phyloP scores from a whole-genome alignment of 1,140 invertebrate species.

The Copidosoma floridanum region DNA sequence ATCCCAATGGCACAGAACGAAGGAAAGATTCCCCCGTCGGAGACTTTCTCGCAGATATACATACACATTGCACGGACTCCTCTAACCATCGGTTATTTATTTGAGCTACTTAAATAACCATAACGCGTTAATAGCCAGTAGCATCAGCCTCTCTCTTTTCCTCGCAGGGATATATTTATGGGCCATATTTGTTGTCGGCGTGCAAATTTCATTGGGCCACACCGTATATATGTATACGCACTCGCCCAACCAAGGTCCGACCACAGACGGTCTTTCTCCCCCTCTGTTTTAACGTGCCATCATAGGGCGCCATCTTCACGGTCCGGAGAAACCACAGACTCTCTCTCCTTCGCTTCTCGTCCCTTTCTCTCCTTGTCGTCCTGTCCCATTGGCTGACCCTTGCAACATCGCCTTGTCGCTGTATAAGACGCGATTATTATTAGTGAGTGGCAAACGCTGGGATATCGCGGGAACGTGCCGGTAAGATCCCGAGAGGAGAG shows the following conservation, averaged over 20 bases:
- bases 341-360: slow-evolving; percentile 4
- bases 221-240: too few relatives aligned
- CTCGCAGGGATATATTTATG: slow-evolving; percentile 46
- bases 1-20: slow-evolving; percentile 18
- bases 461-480: too few relatives aligned
- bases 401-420: slow-evolving; percentile 6
- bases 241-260: background rate
- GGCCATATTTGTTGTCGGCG: slow-evolving; percentile 44
- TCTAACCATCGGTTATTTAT: slow-evolving; percentile 47
- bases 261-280: too few relatives aligned
- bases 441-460: background rate
- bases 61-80: background rate
- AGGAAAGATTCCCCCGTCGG: too few relatives aligned
- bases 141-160: slow-evolving; percentile 6
- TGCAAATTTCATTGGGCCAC: slow-evolving; percentile 40
- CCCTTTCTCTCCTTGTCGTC: too few relatives aligned
- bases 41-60: background rate
- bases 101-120: slow-evolving; percentile 48
- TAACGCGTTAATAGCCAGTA: slow-evolving; percentile 46
- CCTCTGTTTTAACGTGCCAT: background rate
- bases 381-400: background rate
- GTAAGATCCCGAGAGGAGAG: too few relatives aligned
- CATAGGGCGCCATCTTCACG: slow-evolving; percentile 15
- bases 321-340: background rate
- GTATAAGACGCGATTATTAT: too few relatives aligned